A percentile compares a stretch with the other conserved stretches of the same genome.
Evolutionary conservation across 2,888 invertebrate species (phyloP).

Genomic region (Coleophora deauratella): DNA sequence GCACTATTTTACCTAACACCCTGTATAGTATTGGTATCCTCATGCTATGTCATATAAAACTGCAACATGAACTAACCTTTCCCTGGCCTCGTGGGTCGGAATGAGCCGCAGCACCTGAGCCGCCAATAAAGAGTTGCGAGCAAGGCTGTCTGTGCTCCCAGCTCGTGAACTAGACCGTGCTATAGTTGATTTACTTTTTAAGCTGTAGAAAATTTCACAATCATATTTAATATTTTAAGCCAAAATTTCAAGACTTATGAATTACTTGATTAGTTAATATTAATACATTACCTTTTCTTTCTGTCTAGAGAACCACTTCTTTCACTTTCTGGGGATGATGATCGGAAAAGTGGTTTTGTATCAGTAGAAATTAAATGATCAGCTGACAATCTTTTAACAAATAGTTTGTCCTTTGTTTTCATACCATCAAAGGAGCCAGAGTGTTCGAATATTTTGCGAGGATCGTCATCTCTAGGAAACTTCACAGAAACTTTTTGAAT

Average conservation of each 20-base stretch:
- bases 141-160: constrained; percentile 79
- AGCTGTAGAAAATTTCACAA: not conserved
- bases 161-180: constrained; percentile 56
- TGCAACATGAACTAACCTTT: constrained; percentile 74
- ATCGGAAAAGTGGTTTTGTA: constrained; percentile 48
- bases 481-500: constrained; percentile 57
- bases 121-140: constrained; percentile 82
- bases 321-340: constrained; percentile 67
- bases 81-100: constrained; percentile 86
- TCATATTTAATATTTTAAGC: not conserved
- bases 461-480: constrained; percentile 54
- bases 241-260: constrained; percentile 20
- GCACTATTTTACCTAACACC: too few relatives aligned
- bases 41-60: too few relatives aligned
- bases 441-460: constrained; percentile 59
- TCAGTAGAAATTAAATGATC: constrained; percentile 65
- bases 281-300: constrained; percentile 47
- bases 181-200: constrained; percentile 57
- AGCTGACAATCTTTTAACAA: constrained; percentile 65
- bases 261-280: too few relatives aligned
- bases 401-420: constrained; percentile 58
- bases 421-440: constrained; percentile 65
- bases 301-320: constrained; percentile 64
- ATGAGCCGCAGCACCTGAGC: constrained; percentile 87
- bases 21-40: too few relatives aligned